Evolutionary conservation across 2,113 vertebrate species (phyloP).

Genomic region (Phyllopteryx taeniolatus): DNA sequence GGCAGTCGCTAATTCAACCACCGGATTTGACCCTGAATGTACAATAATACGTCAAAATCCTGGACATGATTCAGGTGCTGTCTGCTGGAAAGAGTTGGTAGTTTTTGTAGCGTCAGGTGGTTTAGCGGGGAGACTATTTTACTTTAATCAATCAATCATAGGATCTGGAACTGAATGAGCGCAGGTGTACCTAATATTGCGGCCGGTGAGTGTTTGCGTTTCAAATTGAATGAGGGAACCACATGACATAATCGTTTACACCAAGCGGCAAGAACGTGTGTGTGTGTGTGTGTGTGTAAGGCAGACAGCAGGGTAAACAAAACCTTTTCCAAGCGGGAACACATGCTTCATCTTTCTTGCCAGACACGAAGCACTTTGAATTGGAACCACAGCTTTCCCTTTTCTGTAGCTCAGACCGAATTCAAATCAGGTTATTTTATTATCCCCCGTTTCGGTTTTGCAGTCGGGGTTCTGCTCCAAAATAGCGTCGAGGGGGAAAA

Average conservation of each 20-base stretch:
- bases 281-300: background rate
- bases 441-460: background rate
- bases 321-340: background rate
- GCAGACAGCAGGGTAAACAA: background rate
- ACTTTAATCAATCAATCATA: too few relatives aligned
- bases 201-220: background rate
- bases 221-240: constrained; percentile 2
- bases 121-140: too few relatives aligned
- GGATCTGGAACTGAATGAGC: background rate
- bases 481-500: too few relatives aligned
- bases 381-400: background rate
- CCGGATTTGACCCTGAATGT: too few relatives aligned
- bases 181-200: background rate
- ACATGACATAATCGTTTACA: constrained; percentile 2
- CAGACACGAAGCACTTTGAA: background rate
- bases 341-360: background rate
- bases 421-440: background rate
- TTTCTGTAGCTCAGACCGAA: background rate
- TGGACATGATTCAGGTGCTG: too few relatives aligned
- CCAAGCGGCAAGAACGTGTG: background rate
- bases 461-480: too few relatives aligned
- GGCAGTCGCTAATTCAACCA: too few relatives aligned
- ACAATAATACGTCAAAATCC: too few relatives aligned
- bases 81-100: too few relatives aligned
- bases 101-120: too few relatives aligned